Evolutionary conservation across 2,888 invertebrate species (phyloP).

Genomic region (Gasteruption jaculator): DNA sequence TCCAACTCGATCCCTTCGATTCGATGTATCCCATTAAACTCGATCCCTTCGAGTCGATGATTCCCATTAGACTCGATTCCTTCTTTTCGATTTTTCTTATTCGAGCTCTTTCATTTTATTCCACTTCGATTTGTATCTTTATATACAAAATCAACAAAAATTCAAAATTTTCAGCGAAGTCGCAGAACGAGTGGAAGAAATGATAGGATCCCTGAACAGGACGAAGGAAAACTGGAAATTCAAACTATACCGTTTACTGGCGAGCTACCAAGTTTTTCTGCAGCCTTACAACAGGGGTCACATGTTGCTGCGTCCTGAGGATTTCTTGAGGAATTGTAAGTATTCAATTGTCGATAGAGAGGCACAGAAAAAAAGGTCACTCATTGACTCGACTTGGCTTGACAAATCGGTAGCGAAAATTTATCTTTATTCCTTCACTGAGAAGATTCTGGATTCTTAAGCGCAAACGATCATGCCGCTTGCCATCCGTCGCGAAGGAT

Average conservation of each 20-base stretch:
- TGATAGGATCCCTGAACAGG: slow-evolving; percentile 52
- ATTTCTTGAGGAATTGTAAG: slow-evolving; percentile 61
- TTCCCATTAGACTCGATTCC: too few species aligned
- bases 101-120: too few species aligned
- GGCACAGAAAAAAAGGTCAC: neutral
- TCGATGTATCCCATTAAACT: too few species aligned
- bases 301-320: slow-evolving; percentile 60
- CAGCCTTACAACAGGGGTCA: slow-evolving; percentile 42
- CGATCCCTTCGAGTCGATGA: too few species aligned
- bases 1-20: too few species aligned
- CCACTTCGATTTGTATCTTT: slow-evolving; percentile 5
- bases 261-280: slow-evolving; percentile 55
- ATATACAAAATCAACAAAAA: too few species aligned
- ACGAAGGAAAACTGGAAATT: slow-evolving; percentile 55
- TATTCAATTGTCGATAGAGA: slow-evolving; percentile 4
- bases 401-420: too few species aligned
- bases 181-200: slow-evolving; percentile 54
- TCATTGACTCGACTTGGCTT: too few species aligned
- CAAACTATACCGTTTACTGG: slow-evolving; percentile 60
- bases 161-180: slow-evolving; percentile 44
- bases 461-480: slow-evolving; percentile 39
- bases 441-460: slow-evolving; percentile 47
- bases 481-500: slow-evolving; percentile 44
- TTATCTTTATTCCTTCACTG: slow-evolving; percentile 17
- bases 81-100: slow-evolving; percentile 5